Evolutionary conservation across 2,888 invertebrate genomes (phyloP).

Genomic region (Apamea monoglypha): DNA sequence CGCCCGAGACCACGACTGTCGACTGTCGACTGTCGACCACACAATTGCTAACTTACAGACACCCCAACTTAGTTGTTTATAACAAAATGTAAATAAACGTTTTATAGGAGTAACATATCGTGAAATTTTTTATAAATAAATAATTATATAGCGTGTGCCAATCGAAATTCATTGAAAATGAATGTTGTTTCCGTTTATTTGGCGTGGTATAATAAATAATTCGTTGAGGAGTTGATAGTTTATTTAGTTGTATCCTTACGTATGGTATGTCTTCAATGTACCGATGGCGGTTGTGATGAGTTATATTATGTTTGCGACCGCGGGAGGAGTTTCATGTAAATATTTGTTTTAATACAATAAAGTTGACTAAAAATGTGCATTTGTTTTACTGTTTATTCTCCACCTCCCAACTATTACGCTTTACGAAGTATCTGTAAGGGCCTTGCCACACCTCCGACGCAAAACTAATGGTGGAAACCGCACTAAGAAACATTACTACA

Average conservation of each 20-base stretch:
- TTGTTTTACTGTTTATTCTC: slow-evolving; percentile 33
- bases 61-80: slow-evolving; percentile 54
- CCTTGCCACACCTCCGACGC: not conserved
- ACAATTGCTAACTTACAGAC: slow-evolving; percentile 64
- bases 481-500: too few relatives aligned
- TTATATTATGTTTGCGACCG: slow-evolving; percentile 61
- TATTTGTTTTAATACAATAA: slow-evolving; percentile 71
- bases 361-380: slow-evolving; percentile 64
- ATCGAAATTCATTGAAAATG: slow-evolving; percentile 69
- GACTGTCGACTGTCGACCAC: slow-evolving; percentile 10
- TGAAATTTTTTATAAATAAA: slow-evolving; percentile 66
- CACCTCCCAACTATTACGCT: not conserved
- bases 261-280: slow-evolving; percentile 59
- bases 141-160: slow-evolving; percentile 68
- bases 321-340: slow-evolving; percentile 67
- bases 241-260: slow-evolving; percentile 67
- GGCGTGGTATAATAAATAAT: slow-evolving; percentile 66
- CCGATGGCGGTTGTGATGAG: slow-evolving; percentile 64
- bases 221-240: slow-evolving; percentile 68
- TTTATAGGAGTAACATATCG: slow-evolving; percentile 67
- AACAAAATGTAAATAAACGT: slow-evolving; percentile 68
- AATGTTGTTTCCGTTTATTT: slow-evolving; percentile 63
- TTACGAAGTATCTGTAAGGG: not conserved
- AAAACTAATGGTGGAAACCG: too few relatives aligned
- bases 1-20: slow-evolving; percentile 4